These are phyloP conservation scores for Brachionichthys hirsutus DNA, from an alignment of 2,113 vertebrate species.

Conservation along the genomic window DNA sequence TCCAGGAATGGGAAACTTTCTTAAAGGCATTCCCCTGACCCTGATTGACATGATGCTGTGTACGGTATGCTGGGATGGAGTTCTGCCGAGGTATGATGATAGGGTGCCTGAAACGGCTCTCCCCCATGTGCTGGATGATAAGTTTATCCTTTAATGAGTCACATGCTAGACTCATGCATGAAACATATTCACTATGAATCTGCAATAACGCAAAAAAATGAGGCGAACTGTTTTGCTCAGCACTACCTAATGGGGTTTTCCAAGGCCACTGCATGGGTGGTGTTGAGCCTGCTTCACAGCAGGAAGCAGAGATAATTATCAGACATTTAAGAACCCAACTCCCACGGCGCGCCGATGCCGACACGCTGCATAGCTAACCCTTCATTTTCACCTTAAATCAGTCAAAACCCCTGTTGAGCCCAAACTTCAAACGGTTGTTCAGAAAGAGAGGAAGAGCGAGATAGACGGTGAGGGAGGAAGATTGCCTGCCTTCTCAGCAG, in stretches of 20 bases:
- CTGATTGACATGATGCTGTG: slow-evolving; percentile 4
- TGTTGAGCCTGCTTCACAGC: slow-evolving; percentile 28
- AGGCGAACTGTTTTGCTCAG: slow-evolving; percentile 28
- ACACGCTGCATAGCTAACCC: slow-evolving; percentile 40
- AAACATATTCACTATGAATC: slow-evolving; percentile 12
- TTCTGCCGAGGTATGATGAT: slow-evolving; percentile 13
- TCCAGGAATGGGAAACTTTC: slow-evolving; percentile 15
- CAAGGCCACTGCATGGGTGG: slow-evolving; percentile 26
- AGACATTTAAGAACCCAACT: slow-evolving; percentile 44
- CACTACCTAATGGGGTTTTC: slow-evolving; percentile 29
- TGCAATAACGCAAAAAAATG: slow-evolving; percentile 23
- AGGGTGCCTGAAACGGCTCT: slow-evolving; percentile 16
- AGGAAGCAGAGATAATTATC: slow-evolving; percentile 58
- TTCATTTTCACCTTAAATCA: slow-evolving; percentile 65
- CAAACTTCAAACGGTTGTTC: slow-evolving; percentile 58
- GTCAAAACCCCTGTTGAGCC: slow-evolving; percentile 52
- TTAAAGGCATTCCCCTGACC: slow-evolving; percentile 26
- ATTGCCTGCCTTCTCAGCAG: slow-evolving; percentile 47
- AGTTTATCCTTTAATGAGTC: slow-evolving; percentile 18
- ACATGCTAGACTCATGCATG: slow-evolving; percentile 13
- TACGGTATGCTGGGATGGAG: not conserved
- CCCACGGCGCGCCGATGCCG: slow-evolving; percentile 20
- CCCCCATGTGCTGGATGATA: slow-evolving; percentile 19
- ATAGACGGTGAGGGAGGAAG: slow-evolving; percentile 36
- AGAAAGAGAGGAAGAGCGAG: slow-evolving; percentile 31